Percentiles rank a stretch among this genome's conserved stretches.
phyloP scores from a whole-genome alignment of 1,140 invertebrate genomes.

The Anoplolepis gracilipes region DNA sequence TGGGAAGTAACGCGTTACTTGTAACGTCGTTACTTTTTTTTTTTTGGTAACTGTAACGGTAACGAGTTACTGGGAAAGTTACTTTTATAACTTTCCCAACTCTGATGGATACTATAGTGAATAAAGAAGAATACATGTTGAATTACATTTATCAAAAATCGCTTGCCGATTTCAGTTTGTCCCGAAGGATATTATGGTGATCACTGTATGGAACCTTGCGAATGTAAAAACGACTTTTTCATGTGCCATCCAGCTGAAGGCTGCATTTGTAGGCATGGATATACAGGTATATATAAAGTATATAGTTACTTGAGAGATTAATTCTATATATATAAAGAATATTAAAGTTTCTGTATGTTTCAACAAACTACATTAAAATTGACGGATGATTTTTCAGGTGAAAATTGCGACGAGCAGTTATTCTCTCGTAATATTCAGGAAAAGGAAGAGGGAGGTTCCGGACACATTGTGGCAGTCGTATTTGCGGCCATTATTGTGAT shows the following conservation, averaged over 20 bases:
- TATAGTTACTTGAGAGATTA: background rate
- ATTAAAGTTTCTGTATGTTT: background rate
- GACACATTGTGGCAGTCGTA: constrained; percentile 89
- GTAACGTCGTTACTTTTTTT: no score
- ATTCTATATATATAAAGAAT: background rate
- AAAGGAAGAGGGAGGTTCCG: constrained; percentile 79
- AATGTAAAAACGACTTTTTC: constrained; percentile 91
- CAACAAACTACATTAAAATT: no score
- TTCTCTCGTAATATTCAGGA: constrained; percentile 81
- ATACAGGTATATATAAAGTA: constrained; percentile 86
- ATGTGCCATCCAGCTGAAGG: constrained; percentile 93
- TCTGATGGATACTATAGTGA: background rate
- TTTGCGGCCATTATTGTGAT: constrained; percentile 90
- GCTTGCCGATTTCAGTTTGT: constrained; percentile 88
- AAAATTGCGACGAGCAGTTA: constrained; percentile 85
- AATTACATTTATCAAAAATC: constrained; percentile 1
- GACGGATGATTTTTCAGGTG: constrained; percentile 67
- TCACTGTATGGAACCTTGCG: constrained; percentile 93
- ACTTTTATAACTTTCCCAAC: no score
- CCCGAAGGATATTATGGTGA: constrained; percentile 96
- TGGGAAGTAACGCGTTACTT: no score
- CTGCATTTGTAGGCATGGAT: constrained; percentile 93
- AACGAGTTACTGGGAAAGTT: no score
- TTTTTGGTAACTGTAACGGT: no score
- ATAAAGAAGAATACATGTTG: background rate